phyloP scores from a whole-genome alignment of 2,113 vertebrate species.

The Thamnaconus septentrionalis region DNA sequence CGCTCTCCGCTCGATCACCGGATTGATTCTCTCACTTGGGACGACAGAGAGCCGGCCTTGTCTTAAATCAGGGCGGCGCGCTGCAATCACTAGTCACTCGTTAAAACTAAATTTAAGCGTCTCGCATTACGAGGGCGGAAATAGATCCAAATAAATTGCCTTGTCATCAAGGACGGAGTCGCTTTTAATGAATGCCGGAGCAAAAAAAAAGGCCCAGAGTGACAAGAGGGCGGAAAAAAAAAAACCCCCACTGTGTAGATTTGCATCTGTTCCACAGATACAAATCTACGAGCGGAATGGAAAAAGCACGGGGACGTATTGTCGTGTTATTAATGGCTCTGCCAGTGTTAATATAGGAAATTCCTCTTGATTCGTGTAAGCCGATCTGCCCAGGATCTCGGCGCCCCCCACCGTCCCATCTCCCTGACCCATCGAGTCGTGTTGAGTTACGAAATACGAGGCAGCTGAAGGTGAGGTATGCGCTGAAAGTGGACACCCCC shows the following conservation, averaged over 20 bases:
- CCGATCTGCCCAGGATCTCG: slow-evolving; percentile 51
- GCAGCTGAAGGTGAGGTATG: slow-evolving; percentile 78
- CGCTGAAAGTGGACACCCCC: slow-evolving; percentile 77
- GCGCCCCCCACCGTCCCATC: slow-evolving; percentile 64
- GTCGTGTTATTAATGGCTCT: slow-evolving; percentile 56
- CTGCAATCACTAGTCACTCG: slow-evolving; percentile 15
- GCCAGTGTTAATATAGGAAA: slow-evolving; percentile 66
- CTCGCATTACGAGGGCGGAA: slow-evolving; percentile 30
- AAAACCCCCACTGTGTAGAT: slow-evolving; percentile 5
- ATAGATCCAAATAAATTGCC: slow-evolving; percentile 31
- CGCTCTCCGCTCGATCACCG: no score
- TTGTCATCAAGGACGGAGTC: slow-evolving; percentile 29
- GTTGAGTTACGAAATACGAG: slow-evolving; percentile 76
- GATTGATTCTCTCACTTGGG: no score
- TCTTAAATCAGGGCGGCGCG: slow-evolving; percentile 15
- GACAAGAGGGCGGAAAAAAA: slow-evolving; percentile 33
- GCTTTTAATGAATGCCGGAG: slow-evolving; percentile 9
- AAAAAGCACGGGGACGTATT: slow-evolving; percentile 49
- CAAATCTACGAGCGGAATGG: slow-evolving; percentile 18
- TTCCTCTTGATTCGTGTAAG: slow-evolving; percentile 66
- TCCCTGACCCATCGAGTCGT: slow-evolving; percentile 67
- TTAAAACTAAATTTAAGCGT: slow-evolving; percentile 35
- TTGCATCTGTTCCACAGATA: slow-evolving; percentile 29
- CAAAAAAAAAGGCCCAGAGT: slow-evolving; percentile 27
- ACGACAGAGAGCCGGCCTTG: not conserved